These are phyloP conservation scores for Phylloscopus trochiloides DNA, from an alignment of 2,113 vertebrate species.

Conservation along the genomic window DNA sequence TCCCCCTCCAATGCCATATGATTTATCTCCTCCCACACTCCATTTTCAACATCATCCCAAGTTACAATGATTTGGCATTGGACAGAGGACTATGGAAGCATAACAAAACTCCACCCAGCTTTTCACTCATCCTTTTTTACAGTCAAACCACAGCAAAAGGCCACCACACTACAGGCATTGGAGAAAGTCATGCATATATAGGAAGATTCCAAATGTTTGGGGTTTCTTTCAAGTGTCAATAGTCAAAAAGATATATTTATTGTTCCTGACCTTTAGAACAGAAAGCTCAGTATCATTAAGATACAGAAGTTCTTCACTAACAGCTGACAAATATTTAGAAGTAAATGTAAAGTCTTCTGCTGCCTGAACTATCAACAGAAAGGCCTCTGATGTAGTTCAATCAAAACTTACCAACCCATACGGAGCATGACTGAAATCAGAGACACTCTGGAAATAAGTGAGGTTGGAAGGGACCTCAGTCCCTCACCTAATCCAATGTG, in stretches of 20 bases:
- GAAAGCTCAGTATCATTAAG: background rate
- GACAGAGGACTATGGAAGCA: background rate
- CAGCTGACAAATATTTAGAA: background rate
- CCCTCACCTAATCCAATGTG: background rate
- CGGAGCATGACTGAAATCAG: background rate
- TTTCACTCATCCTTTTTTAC: background rate
- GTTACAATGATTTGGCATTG: background rate
- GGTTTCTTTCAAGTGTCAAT: background rate
- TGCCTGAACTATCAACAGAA: background rate
- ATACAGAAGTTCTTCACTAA: background rate
- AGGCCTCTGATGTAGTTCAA: background rate
- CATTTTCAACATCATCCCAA: background rate
- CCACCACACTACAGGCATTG: accelerated
- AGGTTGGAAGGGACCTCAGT: background rate
- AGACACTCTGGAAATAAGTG: background rate
- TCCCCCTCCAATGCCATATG: background rate
- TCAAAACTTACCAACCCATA: background rate
- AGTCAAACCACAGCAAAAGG: background rate
- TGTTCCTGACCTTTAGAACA: background rate
- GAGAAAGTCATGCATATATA: background rate
- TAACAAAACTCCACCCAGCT: background rate
- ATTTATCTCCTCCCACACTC: background rate
- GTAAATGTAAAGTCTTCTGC: background rate
- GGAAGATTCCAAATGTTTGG: background rate
- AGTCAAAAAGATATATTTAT: background rate